Evolutionary conservation across 2,113 vertebrate genomes (phyloP).

Genomic region (Gallinago undulata): DNA sequence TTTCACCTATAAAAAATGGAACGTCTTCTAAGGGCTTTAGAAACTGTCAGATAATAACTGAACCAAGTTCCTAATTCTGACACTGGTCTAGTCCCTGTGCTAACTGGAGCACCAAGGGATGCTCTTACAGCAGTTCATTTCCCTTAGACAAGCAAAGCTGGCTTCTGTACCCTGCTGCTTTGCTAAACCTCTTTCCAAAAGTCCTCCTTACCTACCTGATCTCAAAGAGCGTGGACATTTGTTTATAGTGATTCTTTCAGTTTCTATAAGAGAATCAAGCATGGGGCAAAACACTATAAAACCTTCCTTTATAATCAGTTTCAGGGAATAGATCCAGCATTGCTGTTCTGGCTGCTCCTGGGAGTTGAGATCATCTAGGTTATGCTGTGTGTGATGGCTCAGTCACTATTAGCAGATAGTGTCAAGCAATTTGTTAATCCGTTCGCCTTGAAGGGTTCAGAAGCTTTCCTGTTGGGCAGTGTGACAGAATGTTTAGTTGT

Average conservation of each 20-base stretch:
- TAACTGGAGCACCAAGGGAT: not conserved
- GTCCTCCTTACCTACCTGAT: not conserved
- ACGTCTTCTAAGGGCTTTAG: not conserved
- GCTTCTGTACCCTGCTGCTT: not conserved
- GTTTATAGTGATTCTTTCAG: not conserved
- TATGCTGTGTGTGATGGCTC: not conserved
- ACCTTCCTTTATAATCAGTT: not conserved
- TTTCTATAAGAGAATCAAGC: not conserved
- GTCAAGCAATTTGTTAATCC: not conserved
- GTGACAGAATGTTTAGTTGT: not conserved
- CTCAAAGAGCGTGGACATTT: not conserved
- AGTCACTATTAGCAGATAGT: not conserved
- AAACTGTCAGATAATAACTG: not conserved
- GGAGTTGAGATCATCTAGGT: not conserved
- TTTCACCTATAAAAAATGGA: not conserved
- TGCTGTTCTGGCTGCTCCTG: not conserved
- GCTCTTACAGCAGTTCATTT: not conserved
- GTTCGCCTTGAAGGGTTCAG: not conserved
- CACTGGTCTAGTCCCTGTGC: not conserved
- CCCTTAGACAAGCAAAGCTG: fast-evolving
- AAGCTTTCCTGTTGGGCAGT: not conserved
- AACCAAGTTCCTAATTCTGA: not conserved
- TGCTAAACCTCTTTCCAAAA: fast-evolving
- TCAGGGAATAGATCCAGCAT: not conserved
- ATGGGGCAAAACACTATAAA: not conserved